Conservation (phyloP, 2,888 invertebrate genomes). For the Sturmia bella region DNA sequence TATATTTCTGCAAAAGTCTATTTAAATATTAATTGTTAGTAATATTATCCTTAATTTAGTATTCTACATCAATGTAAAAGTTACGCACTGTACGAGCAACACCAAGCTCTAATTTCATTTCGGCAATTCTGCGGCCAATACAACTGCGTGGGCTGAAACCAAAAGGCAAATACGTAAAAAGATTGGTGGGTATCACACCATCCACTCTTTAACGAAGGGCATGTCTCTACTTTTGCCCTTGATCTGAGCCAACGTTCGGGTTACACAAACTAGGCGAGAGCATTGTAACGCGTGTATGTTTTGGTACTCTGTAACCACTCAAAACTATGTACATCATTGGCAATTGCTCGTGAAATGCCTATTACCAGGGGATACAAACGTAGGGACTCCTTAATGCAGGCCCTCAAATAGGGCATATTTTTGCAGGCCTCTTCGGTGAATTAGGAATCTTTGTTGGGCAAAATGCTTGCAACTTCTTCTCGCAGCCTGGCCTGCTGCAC, state of each 20-base stretch:
- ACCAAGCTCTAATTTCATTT: conserved; percentile 85
- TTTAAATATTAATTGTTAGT: too few species aligned
- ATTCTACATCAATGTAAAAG: conserved; percentile 80
- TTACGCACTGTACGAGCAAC: conserved; percentile 82
- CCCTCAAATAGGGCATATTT: conserved; percentile 85
- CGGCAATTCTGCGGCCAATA: conserved; percentile 88
- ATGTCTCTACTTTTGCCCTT: conserved; percentile 79
- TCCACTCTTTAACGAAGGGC: conserved; percentile 86
- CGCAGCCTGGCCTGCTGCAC: conserved; percentile 86
- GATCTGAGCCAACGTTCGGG: conserved; percentile 88
- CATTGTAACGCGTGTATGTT: conserved; percentile 86
- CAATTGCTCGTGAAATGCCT: conserved; percentile 83
- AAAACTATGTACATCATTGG: conserved; percentile 84
- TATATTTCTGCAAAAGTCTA: too few species aligned
- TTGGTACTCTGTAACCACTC: conserved; percentile 86
- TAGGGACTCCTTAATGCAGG: conserved; percentile 88
- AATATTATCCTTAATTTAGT: too few species aligned
- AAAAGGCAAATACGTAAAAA: conserved; percentile 84
- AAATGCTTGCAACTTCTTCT: conserved; percentile 83
- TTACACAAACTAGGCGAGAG: conserved; percentile 84
- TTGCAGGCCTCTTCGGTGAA: conserved; percentile 82
- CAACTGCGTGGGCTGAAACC: conserved; percentile 87
- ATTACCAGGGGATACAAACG: conserved; percentile 84
- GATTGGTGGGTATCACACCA: conserved; percentile 79
- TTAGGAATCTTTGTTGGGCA: conserved; percentile 80